Percentiles rank a stretch among this genome's conserved stretches.
phyloP scores from a whole-genome alignment of 2,113 vertebrate genomes.

The Pungitius pungitius region DNA sequence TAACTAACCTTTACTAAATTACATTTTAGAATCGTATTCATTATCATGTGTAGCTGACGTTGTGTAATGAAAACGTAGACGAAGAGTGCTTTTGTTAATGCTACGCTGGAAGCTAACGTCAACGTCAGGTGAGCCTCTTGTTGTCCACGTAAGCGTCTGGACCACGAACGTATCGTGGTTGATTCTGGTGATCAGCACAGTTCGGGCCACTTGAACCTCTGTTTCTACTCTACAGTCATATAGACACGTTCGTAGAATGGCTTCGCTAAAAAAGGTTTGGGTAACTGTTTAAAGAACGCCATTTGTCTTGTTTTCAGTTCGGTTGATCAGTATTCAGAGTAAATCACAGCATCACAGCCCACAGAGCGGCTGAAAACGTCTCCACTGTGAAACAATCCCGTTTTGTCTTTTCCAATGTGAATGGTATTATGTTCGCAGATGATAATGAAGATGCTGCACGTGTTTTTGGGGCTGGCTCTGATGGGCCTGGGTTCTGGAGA shows the following conservation, averaged over 20 bases:
- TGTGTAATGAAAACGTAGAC: background rate
- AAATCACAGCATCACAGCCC: too few relatives aligned
- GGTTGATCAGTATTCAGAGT: too few relatives aligned
- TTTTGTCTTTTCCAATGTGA: background rate
- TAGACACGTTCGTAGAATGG: too few relatives aligned
- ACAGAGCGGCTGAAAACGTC: too few relatives aligned
- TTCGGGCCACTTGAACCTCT: background rate
- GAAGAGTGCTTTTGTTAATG: background rate
- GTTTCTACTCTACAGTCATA: too few relatives aligned
- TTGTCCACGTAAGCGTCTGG: conserved; percentile 61
- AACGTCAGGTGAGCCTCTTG: background rate
- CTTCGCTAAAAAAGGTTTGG: too few relatives aligned
- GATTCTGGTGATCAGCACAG: background rate
- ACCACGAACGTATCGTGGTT: background rate
- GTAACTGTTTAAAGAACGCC: too few relatives aligned
- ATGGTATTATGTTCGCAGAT: conserved; percentile 74
- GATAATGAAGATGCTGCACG: conserved; percentile 78
- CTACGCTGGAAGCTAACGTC: background rate
- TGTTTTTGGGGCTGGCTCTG: conserved; percentile 64
- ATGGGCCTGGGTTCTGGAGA: conserved; percentile 80
- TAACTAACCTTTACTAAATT: too few relatives aligned
- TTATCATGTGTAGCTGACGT: too few relatives aligned
- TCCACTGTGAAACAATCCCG: too few relatives aligned
- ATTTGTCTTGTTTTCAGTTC: too few relatives aligned
- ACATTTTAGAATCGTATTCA: background rate